phyloP scores from a whole-genome alignment of 2,797 vertebrate genomes.

The Tokudaia tokunoshimensis region DNA sequence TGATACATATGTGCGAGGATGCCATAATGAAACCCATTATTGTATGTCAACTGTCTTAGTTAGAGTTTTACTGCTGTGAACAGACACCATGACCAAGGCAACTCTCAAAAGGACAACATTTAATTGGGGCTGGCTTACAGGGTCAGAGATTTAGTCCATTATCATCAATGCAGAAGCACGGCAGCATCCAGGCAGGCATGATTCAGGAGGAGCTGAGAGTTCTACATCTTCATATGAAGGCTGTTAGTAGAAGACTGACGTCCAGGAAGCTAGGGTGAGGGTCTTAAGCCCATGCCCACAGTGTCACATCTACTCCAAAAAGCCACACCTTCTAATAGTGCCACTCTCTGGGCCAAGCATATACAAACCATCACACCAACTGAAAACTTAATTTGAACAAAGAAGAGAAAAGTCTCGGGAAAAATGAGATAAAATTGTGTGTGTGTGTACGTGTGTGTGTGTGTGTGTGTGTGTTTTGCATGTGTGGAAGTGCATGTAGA shows the following conservation, averaged over 20 bases:
- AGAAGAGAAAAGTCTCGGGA: neutral
- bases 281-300: neutral
- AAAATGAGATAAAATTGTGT: neutral
- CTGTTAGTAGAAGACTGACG: too few species aligned
- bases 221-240: neutral
- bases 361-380: neutral
- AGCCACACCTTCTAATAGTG: neutral
- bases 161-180: neutral
- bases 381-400: neutral
- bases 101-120: neutral
- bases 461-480: too few species aligned
- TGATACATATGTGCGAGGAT: neutral
- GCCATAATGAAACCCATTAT: neutral
- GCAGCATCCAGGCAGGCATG: neutral
- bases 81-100: neutral
- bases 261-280: neutral
- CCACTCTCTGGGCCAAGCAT: neutral
- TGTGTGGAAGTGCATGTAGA: neutral
- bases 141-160: neutral
- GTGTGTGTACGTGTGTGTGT: neutral
- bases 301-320: neutral
- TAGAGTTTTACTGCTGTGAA: neutral
- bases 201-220: neutral
- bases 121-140: neutral
- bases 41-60: neutral